These are phyloP conservation scores for Nyleta sp. DNA, from an alignment of 2,888 invertebrate genomes.

Conservation along the genomic window DNA sequence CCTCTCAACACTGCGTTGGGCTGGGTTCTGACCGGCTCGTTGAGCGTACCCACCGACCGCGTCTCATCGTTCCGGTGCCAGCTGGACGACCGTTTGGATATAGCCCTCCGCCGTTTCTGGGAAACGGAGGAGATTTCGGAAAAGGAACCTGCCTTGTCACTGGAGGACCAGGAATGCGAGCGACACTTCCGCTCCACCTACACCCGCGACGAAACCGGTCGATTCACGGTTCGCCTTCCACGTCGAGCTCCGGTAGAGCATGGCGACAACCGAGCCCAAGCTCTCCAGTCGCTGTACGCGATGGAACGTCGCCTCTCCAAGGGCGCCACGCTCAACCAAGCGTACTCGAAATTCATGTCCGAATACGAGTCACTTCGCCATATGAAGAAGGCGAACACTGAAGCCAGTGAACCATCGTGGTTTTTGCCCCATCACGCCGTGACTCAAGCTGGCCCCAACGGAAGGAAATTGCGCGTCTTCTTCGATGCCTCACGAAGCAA, in stretches of 20 bases:
- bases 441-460: background rate
- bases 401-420: background rate
- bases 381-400: background rate
- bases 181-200: background rate
- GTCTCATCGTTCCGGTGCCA: background rate
- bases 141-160: background rate
- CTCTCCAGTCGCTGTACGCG: background rate
- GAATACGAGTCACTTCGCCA: background rate
- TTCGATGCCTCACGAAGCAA: slow-evolving; percentile 40
- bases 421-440: slow-evolving; percentile 37
- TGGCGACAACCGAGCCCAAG: background rate
- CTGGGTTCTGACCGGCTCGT: slow-evolving; percentile 9
- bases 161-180: background rate
- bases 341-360: background rate
- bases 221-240: slow-evolving; percentile 12
- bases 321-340: background rate
- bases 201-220: slow-evolving; percentile 1
- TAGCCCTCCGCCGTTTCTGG: background rate
- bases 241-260: background rate
- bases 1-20: slow-evolving; percentile 11
- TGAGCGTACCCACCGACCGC: no score
- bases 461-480: slow-evolving; percentile 32
- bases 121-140: slow-evolving; percentile 4
- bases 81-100: background rate
- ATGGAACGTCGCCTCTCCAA: background rate